Base-by-base conservation (phyloP, 1,140 invertebrate species). In the Plectrocnemia conspersa region DNA sequence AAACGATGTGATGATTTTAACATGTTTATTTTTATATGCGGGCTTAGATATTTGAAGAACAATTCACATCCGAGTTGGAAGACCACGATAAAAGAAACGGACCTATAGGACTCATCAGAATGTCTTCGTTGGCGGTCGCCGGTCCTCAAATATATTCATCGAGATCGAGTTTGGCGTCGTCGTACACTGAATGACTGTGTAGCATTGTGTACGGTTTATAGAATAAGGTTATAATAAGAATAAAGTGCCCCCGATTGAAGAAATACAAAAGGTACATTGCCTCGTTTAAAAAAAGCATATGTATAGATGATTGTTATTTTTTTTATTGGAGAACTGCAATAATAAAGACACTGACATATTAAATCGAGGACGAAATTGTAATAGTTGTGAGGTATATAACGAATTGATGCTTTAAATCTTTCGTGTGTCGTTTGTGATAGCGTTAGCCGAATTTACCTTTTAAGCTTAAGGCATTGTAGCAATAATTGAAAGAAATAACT, bases 11-110 rank as follows among this genome's bases (percentile, higher is more conserved):
- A 2, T 19, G 10, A 42, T 42, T 52, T 23, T 54, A 22, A 52
- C 40, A 24, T 46, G 7, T 35, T 59, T n/a, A n/a, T n/a, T n/a
- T n/a, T n/a, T n/a, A n/a, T n/a, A n/a, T 60, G 2, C 66, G 85
- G 83, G 78, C 74, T 62, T 65, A n/a, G n/a, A n/a, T n/a, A n/a
- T n/a, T 85, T 55, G 84, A 86, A 64, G 81, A 84, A 57, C 81
- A 85, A 60, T 85, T 86, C 66, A 68, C 75, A 23, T 67, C 71
- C 16, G 81, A 85, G 63, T 64, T 80, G 29, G 80, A 82, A 48
- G 82, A 84, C 59, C 83, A 85, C 63, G 82, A 84, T 45, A 65
- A 70, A 40, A 61, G 69, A 22, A 66, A 71, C 41, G 70, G 7
- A 58, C 69, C 15, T 63, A 68, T 1, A 66, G 67, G 10, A 61